Conservation (phyloP, 2,113 vertebrate species). For the Tonatia bakeri region DNA sequence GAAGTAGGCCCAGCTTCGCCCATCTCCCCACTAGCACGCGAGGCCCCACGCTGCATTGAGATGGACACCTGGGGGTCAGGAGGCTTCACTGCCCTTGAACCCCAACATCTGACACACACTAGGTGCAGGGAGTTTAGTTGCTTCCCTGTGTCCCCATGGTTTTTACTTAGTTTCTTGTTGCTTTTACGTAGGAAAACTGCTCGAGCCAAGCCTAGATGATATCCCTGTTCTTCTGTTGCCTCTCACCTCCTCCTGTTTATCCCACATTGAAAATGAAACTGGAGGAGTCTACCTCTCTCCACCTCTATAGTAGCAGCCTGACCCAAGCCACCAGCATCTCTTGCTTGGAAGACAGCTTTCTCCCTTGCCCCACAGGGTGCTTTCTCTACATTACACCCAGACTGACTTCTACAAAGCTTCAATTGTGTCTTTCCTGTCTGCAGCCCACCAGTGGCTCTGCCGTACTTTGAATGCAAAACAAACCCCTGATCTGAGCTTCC, state of each 20-base stretch:
- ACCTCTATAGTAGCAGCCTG: neutral
- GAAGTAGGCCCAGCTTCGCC: no score
- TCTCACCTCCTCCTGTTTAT: neutral
- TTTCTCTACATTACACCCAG: neutral
- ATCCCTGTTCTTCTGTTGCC: neutral
- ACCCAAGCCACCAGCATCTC: neutral
- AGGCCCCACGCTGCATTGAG: neutral
- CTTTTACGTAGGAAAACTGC: neutral
- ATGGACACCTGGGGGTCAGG: neutral
- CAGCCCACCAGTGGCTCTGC: neutral
- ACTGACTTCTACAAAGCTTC: neutral
- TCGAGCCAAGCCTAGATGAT: neutral
- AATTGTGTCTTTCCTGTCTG: neutral
- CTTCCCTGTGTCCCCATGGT: neutral
- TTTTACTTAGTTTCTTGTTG: neutral
- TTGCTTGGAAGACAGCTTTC: neutral
- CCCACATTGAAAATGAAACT: neutral
- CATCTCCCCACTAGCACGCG: no score
- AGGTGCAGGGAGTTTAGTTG: neutral
- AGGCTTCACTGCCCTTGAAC: neutral
- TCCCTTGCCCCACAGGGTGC: neutral
- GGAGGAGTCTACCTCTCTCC: neutral
- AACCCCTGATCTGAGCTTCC: neutral
- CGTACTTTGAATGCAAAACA: neutral
- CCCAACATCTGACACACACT: neutral